phyloP scores from a whole-genome alignment of 2,113 vertebrate species.

The Pica pica region DNA sequence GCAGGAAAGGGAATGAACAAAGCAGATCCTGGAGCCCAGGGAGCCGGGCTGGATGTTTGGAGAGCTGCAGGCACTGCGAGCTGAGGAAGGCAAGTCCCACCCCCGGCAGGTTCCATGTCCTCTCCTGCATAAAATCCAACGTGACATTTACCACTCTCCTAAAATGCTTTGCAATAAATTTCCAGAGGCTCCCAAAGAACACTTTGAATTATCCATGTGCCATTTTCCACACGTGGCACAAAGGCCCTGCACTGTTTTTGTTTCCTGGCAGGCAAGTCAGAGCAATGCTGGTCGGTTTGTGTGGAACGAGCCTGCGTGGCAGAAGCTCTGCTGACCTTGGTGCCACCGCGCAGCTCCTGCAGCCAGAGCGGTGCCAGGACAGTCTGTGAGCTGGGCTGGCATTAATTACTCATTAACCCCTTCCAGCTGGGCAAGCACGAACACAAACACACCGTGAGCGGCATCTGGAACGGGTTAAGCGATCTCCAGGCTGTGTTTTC shows the following conservation, averaged over 20 bases:
- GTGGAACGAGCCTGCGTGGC: neutral
- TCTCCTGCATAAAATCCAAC: neutral
- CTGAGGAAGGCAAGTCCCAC: neutral
- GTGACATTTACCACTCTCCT: neutral
- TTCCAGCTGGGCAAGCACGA: neutral
- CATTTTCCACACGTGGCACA: neutral
- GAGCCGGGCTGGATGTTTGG: neutral
- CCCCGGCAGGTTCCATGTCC: neutral
- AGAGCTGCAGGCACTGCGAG: neutral
- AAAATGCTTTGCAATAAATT: neutral
- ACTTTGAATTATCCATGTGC: neutral
- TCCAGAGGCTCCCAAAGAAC: neutral
- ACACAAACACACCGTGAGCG: neutral
- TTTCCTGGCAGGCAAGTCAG: neutral
- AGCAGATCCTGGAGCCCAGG: neutral
- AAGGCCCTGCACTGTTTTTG: neutral
- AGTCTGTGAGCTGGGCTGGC: neutral
- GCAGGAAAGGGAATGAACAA: neutral
- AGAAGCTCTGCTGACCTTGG: neutral
- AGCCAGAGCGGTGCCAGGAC: neutral
- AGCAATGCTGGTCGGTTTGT: neutral
- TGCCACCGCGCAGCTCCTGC: neutral
- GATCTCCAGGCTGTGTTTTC: neutral
- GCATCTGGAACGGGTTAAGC: neutral
- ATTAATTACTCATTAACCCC: neutral